phyloP scores from a whole-genome alignment of 2,888 invertebrate species.

The Parnassius orleans region DNA sequence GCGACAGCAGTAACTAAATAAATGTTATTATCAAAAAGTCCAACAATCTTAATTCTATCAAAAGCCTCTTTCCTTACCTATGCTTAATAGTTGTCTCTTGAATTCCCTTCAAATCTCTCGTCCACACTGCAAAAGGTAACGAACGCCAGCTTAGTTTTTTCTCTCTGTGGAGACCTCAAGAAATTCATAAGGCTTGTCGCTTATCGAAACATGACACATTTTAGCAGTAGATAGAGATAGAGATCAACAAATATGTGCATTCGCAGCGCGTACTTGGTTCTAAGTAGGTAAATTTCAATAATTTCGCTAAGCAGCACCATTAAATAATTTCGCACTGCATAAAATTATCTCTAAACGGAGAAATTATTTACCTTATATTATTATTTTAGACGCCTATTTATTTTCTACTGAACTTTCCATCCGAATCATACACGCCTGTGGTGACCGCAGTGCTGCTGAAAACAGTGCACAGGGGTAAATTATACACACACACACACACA shows the following conservation, averaged over 20 bases:
- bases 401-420: too few species aligned
- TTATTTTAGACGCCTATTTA: too few species aligned
- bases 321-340: slow-evolving; percentile 13
- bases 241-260: not conserved
- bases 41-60: too few species aligned
- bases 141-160: slow-evolving; percentile 18
- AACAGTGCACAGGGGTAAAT: not conserved
- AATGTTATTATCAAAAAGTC: too few species aligned
- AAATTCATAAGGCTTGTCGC: slow-evolving; percentile 1
- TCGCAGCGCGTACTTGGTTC: slow-evolving; percentile 7
- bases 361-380: not conserved
- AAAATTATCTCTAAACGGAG: not conserved
- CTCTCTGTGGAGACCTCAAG: slow-evolving; percentile 1
- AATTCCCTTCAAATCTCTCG: slow-evolving; percentile 4
- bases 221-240: too few species aligned
- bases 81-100: slow-evolving; percentile 12
- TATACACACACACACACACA: too few species aligned
- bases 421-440: too few species aligned
- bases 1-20: too few species aligned
- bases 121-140: slow-evolving; percentile 15
- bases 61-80: slow-evolving; percentile 3
- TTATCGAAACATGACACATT: not conserved
- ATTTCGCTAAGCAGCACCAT: slow-evolving; percentile 2
- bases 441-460: not conserved
- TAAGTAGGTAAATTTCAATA: not conserved